Conservation (phyloP, 2,888 invertebrate species). For the Hirtodrosophila histrioides region DNA sequence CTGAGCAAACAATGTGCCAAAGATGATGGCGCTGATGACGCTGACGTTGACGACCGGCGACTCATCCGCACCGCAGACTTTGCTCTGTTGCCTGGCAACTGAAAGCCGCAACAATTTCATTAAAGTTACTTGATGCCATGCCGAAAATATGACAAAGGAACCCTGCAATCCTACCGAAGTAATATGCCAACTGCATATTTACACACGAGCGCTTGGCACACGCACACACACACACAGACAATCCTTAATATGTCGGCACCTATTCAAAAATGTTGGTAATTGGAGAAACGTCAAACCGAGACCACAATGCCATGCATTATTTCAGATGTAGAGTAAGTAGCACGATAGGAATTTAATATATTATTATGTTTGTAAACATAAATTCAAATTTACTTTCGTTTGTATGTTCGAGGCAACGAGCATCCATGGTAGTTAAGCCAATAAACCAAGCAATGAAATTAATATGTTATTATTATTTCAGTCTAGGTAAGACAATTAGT, state of each 20-base stretch:
- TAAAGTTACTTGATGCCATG: conserved; percentile 59
- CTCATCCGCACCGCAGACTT: conserved; percentile 42
- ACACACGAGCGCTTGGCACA: conserved; percentile 26
- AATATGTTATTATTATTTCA: too few relatives aligned
- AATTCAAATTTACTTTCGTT: too few relatives aligned
- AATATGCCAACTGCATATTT: conserved; percentile 47
- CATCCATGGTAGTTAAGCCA: too few relatives aligned
- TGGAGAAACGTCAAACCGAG: conserved; percentile 28
- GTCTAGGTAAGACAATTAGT: too few relatives aligned
- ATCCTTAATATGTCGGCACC: neutral
- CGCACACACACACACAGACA: conserved; percentile 36
- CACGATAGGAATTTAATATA: conserved; percentile 4
- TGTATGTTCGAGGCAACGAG: too few relatives aligned
- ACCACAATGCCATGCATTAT: conserved; percentile 27
- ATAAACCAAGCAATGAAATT: too few relatives aligned
- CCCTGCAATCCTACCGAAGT: conserved; percentile 40
- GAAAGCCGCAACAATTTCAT: conserved; percentile 75
- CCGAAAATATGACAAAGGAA: conserved; percentile 64
- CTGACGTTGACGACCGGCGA: conserved; percentile 27
- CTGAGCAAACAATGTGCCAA: conserved; percentile 50
- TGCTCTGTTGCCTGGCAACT: conserved; percentile 58
- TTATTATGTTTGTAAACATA: too few relatives aligned
- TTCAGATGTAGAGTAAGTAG: neutral
- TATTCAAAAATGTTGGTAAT: conserved; percentile 29
- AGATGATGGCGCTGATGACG: conserved; percentile 37